Base-by-base conservation (phyloP, 2,888 invertebrate species). In the Hemithea aestivaria region DNA sequence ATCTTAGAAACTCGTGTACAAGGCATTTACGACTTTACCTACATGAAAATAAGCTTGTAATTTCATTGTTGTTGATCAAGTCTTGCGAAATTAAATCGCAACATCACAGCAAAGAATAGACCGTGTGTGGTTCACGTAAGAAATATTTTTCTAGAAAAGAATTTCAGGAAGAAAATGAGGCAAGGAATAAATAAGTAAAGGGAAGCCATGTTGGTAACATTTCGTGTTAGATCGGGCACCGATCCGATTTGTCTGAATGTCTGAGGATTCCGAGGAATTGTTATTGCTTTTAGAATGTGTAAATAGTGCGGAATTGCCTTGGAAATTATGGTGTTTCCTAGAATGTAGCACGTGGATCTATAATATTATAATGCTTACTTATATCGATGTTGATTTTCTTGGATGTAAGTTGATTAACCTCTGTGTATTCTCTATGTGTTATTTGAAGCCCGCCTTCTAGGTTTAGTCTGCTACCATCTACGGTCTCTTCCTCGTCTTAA, bases 111-210 rank as follows among this genome's bases (percentile, higher is more conserved):
- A 33, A 33, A 64, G 71, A 67, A 60, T 42, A 39, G 34, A 56
- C 67, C 51, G 45, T 70, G 57, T 56, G 53, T 30, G 51, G 56
- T 50, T 20, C 29, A 46, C 22, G 48, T 62, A 69, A 64, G 64
- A 56, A 40, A 48, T 42, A 47, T 28, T 60, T 73, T 71, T 75
- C 75, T 67, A 69, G 77, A 76, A 84, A 81, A 81, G 83, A 84
- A 87, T 85, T 84, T 82, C 82, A 65, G 64, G 66, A 72, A 78
- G 81, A 76, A 81, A 82, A 85, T 84, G 80, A 83, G 79, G 75
- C 77, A 79, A 71, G 73, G 72, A 84, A 84, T 87, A 85, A 85
- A 78, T 37, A 36, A 42, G 83, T 80, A 83, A 65, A 60, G 48
- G 58, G 66, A 64, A 57, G 59, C 67, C 66, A 67, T 72, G 73